These are phyloP conservation scores for Neocrepidodera transversa DNA, from an alignment of 2,888 invertebrate species.

Conservation along the genomic window DNA sequence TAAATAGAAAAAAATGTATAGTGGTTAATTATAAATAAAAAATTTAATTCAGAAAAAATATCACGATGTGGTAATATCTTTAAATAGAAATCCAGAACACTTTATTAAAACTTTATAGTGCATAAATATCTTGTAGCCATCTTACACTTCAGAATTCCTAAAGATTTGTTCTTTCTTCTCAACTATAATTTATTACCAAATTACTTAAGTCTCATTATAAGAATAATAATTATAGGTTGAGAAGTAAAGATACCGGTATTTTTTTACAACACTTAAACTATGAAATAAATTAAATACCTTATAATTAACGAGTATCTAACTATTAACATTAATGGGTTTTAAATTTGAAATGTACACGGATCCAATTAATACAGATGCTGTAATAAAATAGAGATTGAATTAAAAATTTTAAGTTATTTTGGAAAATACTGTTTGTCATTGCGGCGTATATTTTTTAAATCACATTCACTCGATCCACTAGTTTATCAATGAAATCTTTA, in stretches of 20 bases:
- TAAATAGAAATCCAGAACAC: no score
- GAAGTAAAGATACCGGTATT: background rate
- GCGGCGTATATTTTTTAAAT: constrained; percentile 1
- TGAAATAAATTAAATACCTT: background rate
- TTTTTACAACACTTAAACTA: background rate
- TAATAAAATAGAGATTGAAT: background rate
- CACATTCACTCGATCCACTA: constrained; percentile 4
- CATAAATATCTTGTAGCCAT: background rate
- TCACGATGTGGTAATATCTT: no score
- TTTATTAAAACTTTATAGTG: background rate
- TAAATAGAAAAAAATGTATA: no score
- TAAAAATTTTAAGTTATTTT: constrained; percentile 11
- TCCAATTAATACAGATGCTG: no score
- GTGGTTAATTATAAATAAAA: no score
- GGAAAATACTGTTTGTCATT: background rate
- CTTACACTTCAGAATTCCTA: no score
- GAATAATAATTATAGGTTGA: background rate
- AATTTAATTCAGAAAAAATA: no score
- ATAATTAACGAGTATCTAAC: background rate
- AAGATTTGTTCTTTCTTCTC: background rate
- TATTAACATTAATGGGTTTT: no score
- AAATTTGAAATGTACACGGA: no score
- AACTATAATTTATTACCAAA: background rate
- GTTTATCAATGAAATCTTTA: constrained; percentile 14
- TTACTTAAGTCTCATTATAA: background rate